These are phyloP conservation scores for Anguilla japonica DNA, from an alignment of 2,113 vertebrate genomes.

Conservation along the genomic window DNA sequence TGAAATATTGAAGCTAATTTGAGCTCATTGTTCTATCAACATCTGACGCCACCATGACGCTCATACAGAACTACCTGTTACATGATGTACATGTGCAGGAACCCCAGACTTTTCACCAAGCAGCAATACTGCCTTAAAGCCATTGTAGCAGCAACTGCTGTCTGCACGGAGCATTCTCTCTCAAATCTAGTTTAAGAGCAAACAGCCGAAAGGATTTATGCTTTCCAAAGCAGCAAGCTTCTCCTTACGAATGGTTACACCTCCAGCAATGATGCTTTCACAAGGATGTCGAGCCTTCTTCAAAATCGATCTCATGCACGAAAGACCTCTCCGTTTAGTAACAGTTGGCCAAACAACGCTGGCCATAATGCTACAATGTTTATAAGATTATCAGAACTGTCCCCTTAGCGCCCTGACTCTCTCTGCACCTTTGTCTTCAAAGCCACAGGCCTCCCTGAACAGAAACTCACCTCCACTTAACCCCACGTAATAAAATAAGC, in stretches of 20 bases:
- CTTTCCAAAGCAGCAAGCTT: slow-evolving; percentile 17
- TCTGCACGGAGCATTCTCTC: background rate
- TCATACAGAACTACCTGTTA: no score
- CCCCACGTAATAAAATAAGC: background rate
- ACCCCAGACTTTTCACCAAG: background rate
- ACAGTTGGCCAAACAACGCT: background rate
- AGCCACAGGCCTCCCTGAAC: background rate
- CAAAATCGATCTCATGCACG: background rate
- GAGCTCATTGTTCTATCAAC: no score
- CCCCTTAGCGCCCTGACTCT: background rate
- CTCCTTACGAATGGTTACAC: background rate
- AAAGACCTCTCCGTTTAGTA: background rate
- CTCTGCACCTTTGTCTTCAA: background rate
- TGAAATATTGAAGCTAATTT: no score
- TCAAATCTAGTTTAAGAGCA: slow-evolving; percentile 25
- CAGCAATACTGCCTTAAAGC: background rate
- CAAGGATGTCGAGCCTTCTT: background rate
- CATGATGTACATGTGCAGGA: background rate
- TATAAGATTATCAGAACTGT: background rate
- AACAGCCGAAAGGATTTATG: background rate
- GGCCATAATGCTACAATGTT: background rate
- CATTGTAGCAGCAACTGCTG: background rate
- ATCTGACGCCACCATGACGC: no score
- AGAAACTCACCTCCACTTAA: background rate
- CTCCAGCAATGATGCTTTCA: background rate